Conservation (phyloP, 2,113 vertebrate species). For the Notechis scutatus region DNA sequence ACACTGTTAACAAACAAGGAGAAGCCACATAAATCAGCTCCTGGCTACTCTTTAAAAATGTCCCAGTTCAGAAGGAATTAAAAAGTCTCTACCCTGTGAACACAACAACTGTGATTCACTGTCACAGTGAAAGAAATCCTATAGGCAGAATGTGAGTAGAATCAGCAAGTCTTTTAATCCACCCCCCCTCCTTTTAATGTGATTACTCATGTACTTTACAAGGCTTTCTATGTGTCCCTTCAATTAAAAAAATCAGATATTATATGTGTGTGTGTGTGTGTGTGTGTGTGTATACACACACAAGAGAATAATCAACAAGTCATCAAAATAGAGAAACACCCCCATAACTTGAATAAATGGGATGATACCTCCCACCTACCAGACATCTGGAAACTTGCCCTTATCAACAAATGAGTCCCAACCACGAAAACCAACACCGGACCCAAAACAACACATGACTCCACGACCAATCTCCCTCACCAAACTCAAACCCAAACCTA, state of each 20-base stretch:
- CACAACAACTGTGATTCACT: background rate
- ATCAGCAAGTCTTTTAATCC: background rate
- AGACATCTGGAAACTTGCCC: too few species aligned
- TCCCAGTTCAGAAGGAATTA: background rate
- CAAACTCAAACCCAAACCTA: too few species aligned
- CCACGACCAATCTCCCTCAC: too few species aligned
- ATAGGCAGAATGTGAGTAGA: background rate
- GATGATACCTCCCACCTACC: too few species aligned
- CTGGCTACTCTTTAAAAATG: background rate
- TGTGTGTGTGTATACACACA: too few species aligned
- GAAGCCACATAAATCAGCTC: slow-evolving; percentile 21
- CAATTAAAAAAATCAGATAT: background rate
- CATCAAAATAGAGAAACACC: too few species aligned
- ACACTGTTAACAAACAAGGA: slow-evolving; percentile 17
- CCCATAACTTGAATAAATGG: too few species aligned
- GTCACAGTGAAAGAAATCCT: background rate
- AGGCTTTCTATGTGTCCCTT: background rate
- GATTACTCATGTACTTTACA: background rate
- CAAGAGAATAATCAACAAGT: too few species aligned
- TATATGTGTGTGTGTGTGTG: too few species aligned
- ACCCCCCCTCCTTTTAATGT: background rate
- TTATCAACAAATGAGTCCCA: too few species aligned
- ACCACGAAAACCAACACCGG: too few species aligned
- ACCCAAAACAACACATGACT: too few species aligned
- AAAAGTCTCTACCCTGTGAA: slow-evolving; percentile 6